Evolutionary conservation across 2,797 vertebrate genomes (phyloP), one percentile per base, ranked within the genome.

Genomic region (Eulemur rubriventer): DNA sequence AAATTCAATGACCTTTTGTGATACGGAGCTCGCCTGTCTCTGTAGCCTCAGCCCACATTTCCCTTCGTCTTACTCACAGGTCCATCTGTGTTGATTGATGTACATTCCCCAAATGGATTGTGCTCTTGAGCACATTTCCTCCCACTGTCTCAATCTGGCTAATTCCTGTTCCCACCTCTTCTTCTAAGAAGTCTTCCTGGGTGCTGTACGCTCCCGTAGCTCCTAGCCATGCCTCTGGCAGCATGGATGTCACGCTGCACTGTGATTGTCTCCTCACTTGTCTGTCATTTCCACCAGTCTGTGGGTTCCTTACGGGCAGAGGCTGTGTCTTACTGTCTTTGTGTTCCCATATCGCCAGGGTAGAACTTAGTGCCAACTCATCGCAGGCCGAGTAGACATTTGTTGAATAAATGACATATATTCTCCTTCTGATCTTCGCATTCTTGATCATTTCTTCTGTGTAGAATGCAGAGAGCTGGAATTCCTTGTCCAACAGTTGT

Each of bases 401-500:
- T 96, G 82, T 83, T 93, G 83, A 92, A n/a, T 82, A 70, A 70
- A 52, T 89, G 43, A 79, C 43, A 50, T 80, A 35, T 30, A 94
- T 72, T 94, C 48, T 92, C 38, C 59, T 65, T 57, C 87, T 96
- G 46, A 97, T 84, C 80, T 92, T 87, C 70, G 55, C 24, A n/a
- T 88, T 93, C 72, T 94, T 82, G 48, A 97, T 96, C 67, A 6
- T 95, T 69, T 98, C 96, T 97, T 76, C 91, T 75, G n/a, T 95
- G 88, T 98, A 99, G 99, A 98, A 99, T 99, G 99, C 99, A 99
- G 98, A 99, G 99, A 89, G 99, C 99, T 35, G 99, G 99, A 87
- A 99, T 99, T 97, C 99, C 99, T 72, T 99, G 99, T 98, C 99
- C 99, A 0, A 98, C 99, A 95, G 99, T 99, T 96, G 99, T 99